Base-by-base conservation (phyloP, 2,113 vertebrate genomes). In the Actinemys pallida region DNA sequence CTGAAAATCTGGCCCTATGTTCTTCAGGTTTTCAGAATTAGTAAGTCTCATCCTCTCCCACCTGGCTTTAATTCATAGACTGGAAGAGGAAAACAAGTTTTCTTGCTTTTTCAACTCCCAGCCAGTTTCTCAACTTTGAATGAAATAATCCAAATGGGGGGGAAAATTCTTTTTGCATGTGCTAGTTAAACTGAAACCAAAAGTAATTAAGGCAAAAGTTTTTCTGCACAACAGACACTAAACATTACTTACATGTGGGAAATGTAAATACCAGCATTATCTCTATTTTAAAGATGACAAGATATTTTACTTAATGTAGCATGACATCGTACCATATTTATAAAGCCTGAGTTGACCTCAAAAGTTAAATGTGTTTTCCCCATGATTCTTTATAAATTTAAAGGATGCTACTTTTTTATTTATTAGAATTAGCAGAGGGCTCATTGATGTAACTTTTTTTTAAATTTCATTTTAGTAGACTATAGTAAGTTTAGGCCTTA, bases 51-150 rank as follows among this genome's bases (percentile, higher is more conserved):
- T 62, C 76, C 29, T 91, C 19, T 89, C n/a, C 52, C 78, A 6
- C 57, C 92, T 47, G 2, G 86, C 81, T 93, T 88, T 81, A 27
- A 54, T 81, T 25, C 49, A 83, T 8, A 94, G 76, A 82, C 10
- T 29, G 83, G 90, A 90, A 53, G 65, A 90, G 12, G 39, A 92
- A 94, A 93, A 88, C 72, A 6, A 95, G 29, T 25, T 86, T 94
- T 86, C 42, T 69, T 89, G 20, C 80, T 22, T 82, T 82, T 13
- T 82, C 8, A 76, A 62, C 90, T 82, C 9, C 50, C 90, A 57
- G 10, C 83, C 87, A 42, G 72, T 86, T 96, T 35, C 91, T 53
- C 42, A 47, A 29, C 89, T 97, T 94, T 95, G 56, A 87, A 93
- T 86, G 93, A 69, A 76, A 52, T 65, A 69, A 1, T 72, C 54